A percentile compares a stretch with the other conserved stretches of the same genome.
phyloP scores from a whole-genome alignment of 2,888 invertebrate species.

The Torymus auratus region DNA sequence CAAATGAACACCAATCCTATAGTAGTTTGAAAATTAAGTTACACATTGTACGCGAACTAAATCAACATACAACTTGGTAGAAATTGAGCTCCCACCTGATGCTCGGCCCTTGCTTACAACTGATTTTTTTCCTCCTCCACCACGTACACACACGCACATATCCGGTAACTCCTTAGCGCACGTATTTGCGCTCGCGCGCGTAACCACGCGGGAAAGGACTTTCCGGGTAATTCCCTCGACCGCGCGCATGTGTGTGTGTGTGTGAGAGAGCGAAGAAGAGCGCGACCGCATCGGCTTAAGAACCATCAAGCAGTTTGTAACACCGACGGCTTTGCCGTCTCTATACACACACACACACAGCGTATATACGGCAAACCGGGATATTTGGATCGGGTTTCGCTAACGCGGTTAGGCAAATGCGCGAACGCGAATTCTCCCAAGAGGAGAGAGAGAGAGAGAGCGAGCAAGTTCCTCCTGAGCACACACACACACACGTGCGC shows the following conservation, averaged over 20 bases:
- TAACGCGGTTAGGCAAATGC: conserved; percentile 69
- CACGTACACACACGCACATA: too few species aligned
- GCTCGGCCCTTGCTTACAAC: too few species aligned
- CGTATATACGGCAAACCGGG: neutral
- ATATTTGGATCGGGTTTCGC: conserved; percentile 68
- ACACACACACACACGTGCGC: neutral
- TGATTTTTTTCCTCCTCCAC: too few species aligned
- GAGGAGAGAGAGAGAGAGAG: neutral
- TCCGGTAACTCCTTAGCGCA: too few species aligned
- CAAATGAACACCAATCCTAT: too few species aligned
- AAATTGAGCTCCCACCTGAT: too few species aligned
- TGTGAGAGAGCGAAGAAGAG: neutral
- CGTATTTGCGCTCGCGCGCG: too few species aligned
- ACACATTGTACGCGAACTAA: too few species aligned
- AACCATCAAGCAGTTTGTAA: conserved; percentile 35
- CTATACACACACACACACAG: neutral
- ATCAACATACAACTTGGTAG: too few species aligned
- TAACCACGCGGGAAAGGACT: too few species aligned
- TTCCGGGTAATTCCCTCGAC: neutral
- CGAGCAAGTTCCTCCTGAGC: conserved; percentile 5
- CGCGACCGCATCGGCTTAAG: conserved; percentile 32
- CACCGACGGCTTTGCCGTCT: conserved; percentile 16
- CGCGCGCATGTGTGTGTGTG: neutral
- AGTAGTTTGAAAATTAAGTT: too few species aligned
- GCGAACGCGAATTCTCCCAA: conserved; percentile 61